These are phyloP conservation scores for Donacobius atricapilla DNA, from an alignment of 2,113 vertebrate genomes.

Conservation along the genomic window DNA sequence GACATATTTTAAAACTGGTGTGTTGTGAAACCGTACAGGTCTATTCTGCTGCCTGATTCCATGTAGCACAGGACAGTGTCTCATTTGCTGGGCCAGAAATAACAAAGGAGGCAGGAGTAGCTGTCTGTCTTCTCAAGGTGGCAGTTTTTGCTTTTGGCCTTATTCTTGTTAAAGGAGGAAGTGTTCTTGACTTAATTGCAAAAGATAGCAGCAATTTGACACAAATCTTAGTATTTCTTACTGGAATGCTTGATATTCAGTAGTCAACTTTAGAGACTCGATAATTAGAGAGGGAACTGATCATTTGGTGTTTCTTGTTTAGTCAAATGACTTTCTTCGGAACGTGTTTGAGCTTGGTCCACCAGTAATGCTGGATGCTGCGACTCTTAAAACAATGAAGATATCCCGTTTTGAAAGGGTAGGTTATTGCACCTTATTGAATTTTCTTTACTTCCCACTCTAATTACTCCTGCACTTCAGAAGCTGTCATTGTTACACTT, in stretches of 20 bases:
- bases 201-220: not conserved
- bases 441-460: not conserved
- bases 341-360: constrained; percentile 97
- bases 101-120: too few species aligned
- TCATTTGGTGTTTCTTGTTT: not conserved
- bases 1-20: not conserved
- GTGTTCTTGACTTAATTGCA: not conserved
- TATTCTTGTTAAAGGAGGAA: not conserved
- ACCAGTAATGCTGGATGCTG: constrained; percentile 88
- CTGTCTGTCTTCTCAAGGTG: not conserved
- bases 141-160: not conserved
- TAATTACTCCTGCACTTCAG: not conserved
- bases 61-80: not conserved
- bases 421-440: not conserved
- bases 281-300: not conserved
- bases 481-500: not conserved
- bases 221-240: not conserved
- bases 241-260: not conserved
- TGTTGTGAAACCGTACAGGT: not conserved
- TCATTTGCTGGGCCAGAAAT: not conserved
- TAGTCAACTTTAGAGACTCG: not conserved
- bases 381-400: constrained; percentile 92
- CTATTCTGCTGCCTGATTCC: not conserved
- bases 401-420: constrained; percentile 94
- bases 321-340: constrained; percentile 96